Conservation (phyloP, 2,888 invertebrate genomes). For the Crematogaster levior region DNA sequence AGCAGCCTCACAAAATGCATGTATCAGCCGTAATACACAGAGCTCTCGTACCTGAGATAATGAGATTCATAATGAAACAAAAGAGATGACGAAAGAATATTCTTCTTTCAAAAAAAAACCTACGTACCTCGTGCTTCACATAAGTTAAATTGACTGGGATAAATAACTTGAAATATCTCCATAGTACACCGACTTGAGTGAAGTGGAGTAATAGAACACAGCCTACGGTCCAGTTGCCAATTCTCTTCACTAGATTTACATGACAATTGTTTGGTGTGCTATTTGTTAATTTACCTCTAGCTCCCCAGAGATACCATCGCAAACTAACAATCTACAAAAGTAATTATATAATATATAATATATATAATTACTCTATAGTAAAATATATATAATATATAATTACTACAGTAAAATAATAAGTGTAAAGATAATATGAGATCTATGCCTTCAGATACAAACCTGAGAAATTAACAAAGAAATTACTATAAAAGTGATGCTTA, state of each 20-base stretch:
- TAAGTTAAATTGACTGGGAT: slow-evolving; percentile 93
- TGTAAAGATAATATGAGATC: neutral
- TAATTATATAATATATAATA: neutral
- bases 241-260: slow-evolving; percentile 74
- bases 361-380: no score
- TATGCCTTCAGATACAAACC: slow-evolving; percentile 81
- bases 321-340: slow-evolving; percentile 88
- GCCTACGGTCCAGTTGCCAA: slow-evolving; percentile 81
- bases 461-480: slow-evolving; percentile 92
- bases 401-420: neutral
- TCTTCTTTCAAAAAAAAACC: neutral
- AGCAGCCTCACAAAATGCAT: slow-evolving; percentile 95
- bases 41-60: slow-evolving; percentile 86
- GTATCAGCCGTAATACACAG: slow-evolving; percentile 92
- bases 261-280: slow-evolving; percentile 68
- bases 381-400: no score
- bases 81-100: neutral
- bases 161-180: slow-evolving; percentile 94
- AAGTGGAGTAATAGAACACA: slow-evolving; percentile 89
- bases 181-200: slow-evolving; percentile 91
- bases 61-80: neutral
- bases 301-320: slow-evolving; percentile 90
- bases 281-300: slow-evolving; percentile 80
- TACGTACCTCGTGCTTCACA: slow-evolving; percentile 92
- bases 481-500: slow-evolving; percentile 89